Conservation (phyloP, 2,888 invertebrate genomes). For the Macrophya alboannulata region DNA sequence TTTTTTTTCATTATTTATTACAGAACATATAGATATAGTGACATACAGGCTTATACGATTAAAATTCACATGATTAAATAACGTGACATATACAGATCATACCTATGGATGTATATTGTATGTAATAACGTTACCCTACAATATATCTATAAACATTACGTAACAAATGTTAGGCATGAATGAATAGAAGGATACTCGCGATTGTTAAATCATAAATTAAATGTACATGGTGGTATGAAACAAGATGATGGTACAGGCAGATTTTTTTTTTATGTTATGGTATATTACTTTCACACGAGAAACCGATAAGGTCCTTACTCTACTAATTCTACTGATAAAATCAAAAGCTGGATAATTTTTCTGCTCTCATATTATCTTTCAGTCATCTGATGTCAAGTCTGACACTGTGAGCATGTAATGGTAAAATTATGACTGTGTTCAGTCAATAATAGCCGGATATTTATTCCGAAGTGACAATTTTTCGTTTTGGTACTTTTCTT, state of each 20-base stretch:
- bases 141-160: slow-evolving; percentile 1
- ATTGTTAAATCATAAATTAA: slow-evolving; percentile 55
- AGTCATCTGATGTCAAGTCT: not conserved
- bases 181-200: slow-evolving; percentile 54
- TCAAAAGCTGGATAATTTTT: not conserved
- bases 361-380: slow-evolving; percentile 9
- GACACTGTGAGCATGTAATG: not conserved
- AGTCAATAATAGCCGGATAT: slow-evolving; percentile 5
- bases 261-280: not conserved
- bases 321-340: not conserved
- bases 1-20: slow-evolving; percentile 17
- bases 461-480: not conserved
- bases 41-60: slow-evolving; percentile 34
- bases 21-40: slow-evolving; percentile 26
- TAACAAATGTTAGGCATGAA: slow-evolving; percentile 22
- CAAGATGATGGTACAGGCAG: not conserved
- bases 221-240: slow-evolving; percentile 23
- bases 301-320: not conserved
- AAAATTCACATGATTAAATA: slow-evolving; percentile 39
- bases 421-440: not conserved
- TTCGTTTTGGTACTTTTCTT: not conserved
- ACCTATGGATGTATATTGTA: not conserved
- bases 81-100: slow-evolving; percentile 20
- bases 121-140: slow-evolving; percentile 3
- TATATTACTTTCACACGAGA: not conserved